Base-by-base conservation (phyloP, 2,797 vertebrate species). In the Hemibagrus guttatus region DNA sequence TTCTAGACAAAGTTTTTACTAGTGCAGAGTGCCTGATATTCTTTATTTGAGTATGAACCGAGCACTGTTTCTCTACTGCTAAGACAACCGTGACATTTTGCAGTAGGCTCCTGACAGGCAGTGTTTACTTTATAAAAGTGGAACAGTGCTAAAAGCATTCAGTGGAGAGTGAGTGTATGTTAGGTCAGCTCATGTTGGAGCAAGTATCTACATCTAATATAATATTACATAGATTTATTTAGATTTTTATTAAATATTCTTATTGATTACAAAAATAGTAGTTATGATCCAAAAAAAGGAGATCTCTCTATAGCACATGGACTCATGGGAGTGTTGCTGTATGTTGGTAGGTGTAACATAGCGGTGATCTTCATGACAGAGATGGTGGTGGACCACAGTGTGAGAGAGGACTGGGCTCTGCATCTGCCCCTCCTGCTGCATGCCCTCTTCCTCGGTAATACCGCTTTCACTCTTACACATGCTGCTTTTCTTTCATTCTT, bases 281-380 rank as follows among this genome's bases (percentile, higher is more conserved):
- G 78, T 35, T 52, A 19, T 31, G n/a, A 82, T 16, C 3, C 35
- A 17, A n/a, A 12, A 61, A 61, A 39, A n/a, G 31, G 61, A 12
- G 76, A 83, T 61, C 19, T 59, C 2, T 23, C 19, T 81, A 19
- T 49, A 21, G 63, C 61, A 0, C 14, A n/a, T 35, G 39, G 13
- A 71, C 58, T 84, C 4, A 83, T 19, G 28, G 31, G 31, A 28
- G 71, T 84, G 23, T 85, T 56, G 9, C 21, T 80, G 42, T 80
- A 17, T 87, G 66, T 35, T 80, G 23, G 79, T 92, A 99, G 98
- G 94, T 99, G 98, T 91, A 99, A 99, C 90, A 98, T 99, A 81
- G 98, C 98, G 35, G 98, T 99, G 85, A 99, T 99, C 91, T 99
- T 99, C 90, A 99, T 99, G 98, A 98, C 98, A 14, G 98, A 99